phyloP scores from a whole-genome alignment of 2,888 invertebrate species.

The Ditylenchus weischeri region DNA sequence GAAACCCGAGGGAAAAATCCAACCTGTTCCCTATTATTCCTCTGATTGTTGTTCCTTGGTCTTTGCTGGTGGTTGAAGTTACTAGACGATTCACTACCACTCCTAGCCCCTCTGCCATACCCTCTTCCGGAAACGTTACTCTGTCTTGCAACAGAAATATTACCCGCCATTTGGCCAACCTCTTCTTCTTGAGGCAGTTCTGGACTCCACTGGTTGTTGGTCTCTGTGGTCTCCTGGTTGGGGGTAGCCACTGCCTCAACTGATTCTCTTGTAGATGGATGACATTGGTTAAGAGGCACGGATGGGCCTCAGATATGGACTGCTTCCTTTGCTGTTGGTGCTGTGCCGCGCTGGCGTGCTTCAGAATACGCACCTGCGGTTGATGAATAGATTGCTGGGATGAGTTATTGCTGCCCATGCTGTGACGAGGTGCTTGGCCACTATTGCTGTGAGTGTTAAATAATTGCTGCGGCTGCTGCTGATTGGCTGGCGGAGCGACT shows the following conservation, averaged over 20 bases:
- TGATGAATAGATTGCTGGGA: neutral
- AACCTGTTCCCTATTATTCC: no score
- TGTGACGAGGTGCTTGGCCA: neutral
- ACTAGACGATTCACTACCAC: neutral
- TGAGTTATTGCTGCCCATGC: neutral
- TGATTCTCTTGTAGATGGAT: conserved; percentile 1
- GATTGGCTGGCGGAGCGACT: no score
- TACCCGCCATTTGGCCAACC: no score
- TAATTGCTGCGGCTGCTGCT: no score
- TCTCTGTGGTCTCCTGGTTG: no score
- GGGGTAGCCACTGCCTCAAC: neutral
- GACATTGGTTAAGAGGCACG: conserved; percentile 8
- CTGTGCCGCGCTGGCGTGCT: neutral
- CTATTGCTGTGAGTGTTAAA: no score
- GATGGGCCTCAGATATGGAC: neutral
- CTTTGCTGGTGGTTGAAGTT: neutral
- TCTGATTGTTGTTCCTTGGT: no score
- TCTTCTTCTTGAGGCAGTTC: no score
- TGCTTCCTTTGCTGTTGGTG: conserved; percentile 3
- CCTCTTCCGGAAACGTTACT: no score
- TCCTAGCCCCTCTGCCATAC: neutral
- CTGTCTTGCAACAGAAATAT: no score
- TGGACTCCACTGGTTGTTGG: no score
- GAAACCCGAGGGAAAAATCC: no score
- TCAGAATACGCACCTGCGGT: neutral